phyloP scores from a whole-genome alignment of 2,797 vertebrate species.

The Kryptopterus vitreolus region DNA sequence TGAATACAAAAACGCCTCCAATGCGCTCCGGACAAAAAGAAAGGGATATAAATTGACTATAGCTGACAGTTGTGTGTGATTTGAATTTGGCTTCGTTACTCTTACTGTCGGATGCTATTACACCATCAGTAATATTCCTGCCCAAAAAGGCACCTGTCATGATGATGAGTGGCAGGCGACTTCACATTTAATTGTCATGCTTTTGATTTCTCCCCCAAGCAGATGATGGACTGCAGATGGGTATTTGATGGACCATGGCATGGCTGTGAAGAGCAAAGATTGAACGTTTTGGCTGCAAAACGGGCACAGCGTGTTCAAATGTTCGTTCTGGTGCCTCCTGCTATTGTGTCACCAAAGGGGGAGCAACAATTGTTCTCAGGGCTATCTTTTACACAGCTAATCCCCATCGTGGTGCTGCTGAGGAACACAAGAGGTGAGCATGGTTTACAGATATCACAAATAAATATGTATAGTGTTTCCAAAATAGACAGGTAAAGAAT shows the following conservation, averaged over 20 bases:
- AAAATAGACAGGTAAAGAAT: background rate
- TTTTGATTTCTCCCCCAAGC: slow-evolving; percentile 34
- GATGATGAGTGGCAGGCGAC: slow-evolving; percentile 32
- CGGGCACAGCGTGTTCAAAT: slow-evolving; percentile 34
- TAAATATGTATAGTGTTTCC: slow-evolving; percentile 10
- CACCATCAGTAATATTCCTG: slow-evolving; percentile 21
- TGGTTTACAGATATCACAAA: background rate
- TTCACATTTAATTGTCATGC: slow-evolving; percentile 51
- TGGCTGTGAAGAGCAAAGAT: slow-evolving; percentile 40
- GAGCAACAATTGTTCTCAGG: slow-evolving; percentile 64
- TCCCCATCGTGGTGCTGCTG: slow-evolving; percentile 43
- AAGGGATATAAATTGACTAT: slow-evolving; percentile 13
- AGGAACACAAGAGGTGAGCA: slow-evolving; percentile 7
- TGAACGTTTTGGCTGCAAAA: slow-evolving; percentile 39
- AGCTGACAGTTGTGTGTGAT: slow-evolving; percentile 21
- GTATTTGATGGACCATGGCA: slow-evolving; percentile 38
- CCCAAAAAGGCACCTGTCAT: slow-evolving; percentile 12
- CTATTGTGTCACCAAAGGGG: slow-evolving; percentile 24
- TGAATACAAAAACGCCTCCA: background rate
- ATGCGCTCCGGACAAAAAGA: slow-evolving; percentile 10
- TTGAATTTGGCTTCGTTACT: slow-evolving; percentile 33
- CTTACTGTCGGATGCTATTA: slow-evolving; percentile 39
- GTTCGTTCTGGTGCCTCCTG: slow-evolving; percentile 36
- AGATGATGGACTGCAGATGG: slow-evolving; percentile 41
- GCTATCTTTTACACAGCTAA: slow-evolving; percentile 68